Conservation (phyloP, 2,888 invertebrate genomes). For the Neoaliturus tenellus region DNA sequence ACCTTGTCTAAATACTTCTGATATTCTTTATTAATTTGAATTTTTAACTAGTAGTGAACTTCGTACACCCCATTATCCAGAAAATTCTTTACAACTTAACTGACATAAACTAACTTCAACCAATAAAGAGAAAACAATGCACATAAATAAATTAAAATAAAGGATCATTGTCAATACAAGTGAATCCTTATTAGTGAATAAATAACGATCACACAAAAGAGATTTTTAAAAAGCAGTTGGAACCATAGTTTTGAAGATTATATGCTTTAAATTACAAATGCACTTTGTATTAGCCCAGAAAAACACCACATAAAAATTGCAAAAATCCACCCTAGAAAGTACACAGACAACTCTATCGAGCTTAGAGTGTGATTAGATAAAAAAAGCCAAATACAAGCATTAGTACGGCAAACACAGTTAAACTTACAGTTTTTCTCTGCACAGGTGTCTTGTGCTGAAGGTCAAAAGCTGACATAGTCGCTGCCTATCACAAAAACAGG, state of each 20-base stretch:
- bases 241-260: not conserved
- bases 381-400: slow-evolving; percentile 49
- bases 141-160: too few relatives aligned
- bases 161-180: not conserved
- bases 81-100: too few relatives aligned
- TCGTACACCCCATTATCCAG: too few relatives aligned
- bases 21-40: too few relatives aligned
- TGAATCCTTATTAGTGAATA: not conserved
- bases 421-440: slow-evolving; percentile 75
- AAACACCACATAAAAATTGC: not conserved
- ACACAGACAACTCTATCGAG: not conserved
- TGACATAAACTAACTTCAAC: too few relatives aligned
- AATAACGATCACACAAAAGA: not conserved
- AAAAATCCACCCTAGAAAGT: not conserved
- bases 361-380: slow-evolving; percentile 65
- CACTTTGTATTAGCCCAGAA: not conserved
- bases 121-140: too few relatives aligned
- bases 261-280: not conserved
- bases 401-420: slow-evolving; percentile 40
- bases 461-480: slow-evolving; percentile 80
- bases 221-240: not conserved
- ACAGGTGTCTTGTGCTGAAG: slow-evolving; percentile 79
- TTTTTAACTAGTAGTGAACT: too few relatives aligned
- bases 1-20: too few relatives aligned
- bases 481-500: slow-evolving; percentile 55